phyloP scores from a whole-genome alignment of 2,113 vertebrate species.

The Furnarius figulus region DNA sequence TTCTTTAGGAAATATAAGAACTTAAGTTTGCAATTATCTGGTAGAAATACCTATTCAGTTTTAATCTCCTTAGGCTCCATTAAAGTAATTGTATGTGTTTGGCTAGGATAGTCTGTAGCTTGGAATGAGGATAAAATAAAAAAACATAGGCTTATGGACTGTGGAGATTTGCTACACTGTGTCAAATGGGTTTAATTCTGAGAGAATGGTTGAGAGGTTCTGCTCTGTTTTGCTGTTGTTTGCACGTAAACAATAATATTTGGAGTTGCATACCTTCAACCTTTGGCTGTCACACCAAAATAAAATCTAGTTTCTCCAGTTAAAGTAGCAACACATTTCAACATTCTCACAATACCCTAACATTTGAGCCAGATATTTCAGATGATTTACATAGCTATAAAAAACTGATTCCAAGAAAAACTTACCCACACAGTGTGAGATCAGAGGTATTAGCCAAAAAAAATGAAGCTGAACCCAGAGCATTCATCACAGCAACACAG shows the following conservation, averaged over 20 bases:
- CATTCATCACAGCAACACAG: not conserved
- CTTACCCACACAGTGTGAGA: not conserved
- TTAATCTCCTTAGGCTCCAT: not conserved
- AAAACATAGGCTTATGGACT: accelerated
- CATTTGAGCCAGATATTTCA: not conserved
- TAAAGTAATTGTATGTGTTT: not conserved
- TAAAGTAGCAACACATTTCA: not conserved
- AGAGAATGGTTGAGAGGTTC: not conserved
- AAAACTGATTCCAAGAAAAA: not conserved
- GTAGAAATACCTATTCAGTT: not conserved
- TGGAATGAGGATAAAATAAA: not conserved
- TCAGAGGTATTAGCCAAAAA: not conserved
- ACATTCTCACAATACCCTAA: not conserved
- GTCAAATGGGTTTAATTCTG: not conserved
- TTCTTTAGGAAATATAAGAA: not conserved
- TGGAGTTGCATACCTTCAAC: not conserved
- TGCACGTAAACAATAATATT: not conserved
- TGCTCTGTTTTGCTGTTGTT: not conserved
- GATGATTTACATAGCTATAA: not conserved
- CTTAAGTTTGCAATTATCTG: not conserved
- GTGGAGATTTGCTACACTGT: not conserved
- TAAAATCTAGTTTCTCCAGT: not conserved
- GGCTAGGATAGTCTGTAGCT: not conserved
- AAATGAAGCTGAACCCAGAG: not conserved
- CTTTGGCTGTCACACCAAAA: not conserved